Conservation (phyloP, 2,797 vertebrate species). For the Stomatorhinus walkeri region DNA sequence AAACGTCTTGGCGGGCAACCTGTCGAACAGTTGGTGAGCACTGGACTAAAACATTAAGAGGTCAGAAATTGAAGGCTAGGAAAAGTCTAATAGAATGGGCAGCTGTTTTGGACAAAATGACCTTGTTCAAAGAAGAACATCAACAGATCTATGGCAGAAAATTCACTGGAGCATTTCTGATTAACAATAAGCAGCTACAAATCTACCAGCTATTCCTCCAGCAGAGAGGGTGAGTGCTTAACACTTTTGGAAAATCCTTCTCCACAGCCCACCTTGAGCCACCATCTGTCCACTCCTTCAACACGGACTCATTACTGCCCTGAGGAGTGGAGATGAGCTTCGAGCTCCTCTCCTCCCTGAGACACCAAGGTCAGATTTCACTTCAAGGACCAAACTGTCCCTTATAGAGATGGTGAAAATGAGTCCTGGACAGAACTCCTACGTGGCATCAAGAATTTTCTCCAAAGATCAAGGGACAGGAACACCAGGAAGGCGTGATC, state of each 20-base stretch:
- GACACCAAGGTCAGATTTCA: neutral
- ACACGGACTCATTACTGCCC: neutral
- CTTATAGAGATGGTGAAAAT: neutral
- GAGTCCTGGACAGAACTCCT: neutral
- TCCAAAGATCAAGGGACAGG: neutral
- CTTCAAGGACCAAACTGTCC: neutral
- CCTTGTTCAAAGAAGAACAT: neutral
- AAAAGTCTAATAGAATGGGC: neutral
- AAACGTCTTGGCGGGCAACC: neutral
- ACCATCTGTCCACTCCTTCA: slow-evolving; percentile 1
- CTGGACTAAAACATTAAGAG: neutral
- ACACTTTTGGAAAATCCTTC: neutral
- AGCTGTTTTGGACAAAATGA: neutral
- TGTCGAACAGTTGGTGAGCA: neutral
- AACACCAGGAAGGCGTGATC: neutral
- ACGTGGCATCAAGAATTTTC: neutral
- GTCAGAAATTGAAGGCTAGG: neutral
- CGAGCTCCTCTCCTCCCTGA: neutral
- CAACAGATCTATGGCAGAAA: neutral
- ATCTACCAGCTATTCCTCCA: neutral
- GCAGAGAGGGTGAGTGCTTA: neutral
- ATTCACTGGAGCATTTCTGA: neutral
- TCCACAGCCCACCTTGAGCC: neutral
- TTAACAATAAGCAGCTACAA: neutral
- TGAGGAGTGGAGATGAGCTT: neutral